Conservation (phyloP, 2,113 vertebrate species). For the Malurus cyaneus region DNA sequence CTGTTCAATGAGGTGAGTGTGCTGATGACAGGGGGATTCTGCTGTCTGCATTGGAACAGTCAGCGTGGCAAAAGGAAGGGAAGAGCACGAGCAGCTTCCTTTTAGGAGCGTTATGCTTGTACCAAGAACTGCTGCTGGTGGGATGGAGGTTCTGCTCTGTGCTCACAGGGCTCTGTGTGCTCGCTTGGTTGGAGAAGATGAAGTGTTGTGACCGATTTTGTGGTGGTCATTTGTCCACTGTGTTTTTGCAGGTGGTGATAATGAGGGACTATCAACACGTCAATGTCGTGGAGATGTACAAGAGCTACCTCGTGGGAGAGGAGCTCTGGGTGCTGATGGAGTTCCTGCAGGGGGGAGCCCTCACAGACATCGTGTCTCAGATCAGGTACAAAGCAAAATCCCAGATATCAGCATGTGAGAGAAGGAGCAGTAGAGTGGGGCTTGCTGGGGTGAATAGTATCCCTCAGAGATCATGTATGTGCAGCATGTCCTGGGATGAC, state of each 20-base stretch:
- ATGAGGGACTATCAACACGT: conserved; percentile 98
- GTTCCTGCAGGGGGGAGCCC: conserved; percentile 95
- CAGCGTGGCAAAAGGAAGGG: neutral
- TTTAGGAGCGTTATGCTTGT: neutral
- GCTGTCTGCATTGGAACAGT: neutral
- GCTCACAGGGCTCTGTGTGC: accelerated
- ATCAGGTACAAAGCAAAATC: conserved; percentile 82
- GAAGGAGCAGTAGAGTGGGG: neutral
- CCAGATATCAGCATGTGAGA: accelerated
- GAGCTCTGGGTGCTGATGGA: conserved; percentile 99
- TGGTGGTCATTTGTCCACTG: neutral
- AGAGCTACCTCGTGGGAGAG: conserved; percentile 95
- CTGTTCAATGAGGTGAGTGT: conserved; percentile 93
- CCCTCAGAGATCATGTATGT: neutral
- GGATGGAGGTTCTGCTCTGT: accelerated
- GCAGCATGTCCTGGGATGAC: neutral
- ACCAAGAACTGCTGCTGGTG: neutral
- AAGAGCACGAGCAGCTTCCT: neutral
- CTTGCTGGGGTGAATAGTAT: neutral
- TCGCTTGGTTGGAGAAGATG: neutral
- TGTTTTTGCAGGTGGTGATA: conserved; percentile 89
- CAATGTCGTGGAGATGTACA: conserved; percentile 98
- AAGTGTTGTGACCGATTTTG: neutral
- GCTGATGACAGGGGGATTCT: neutral
- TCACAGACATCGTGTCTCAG: conserved; percentile 97